Evolutionary conservation across 53 echinoderm and acorn worm species (phyloP), one percentile per base, ranked within the genome.

Genomic region (Echinometra lucunter): DNA sequence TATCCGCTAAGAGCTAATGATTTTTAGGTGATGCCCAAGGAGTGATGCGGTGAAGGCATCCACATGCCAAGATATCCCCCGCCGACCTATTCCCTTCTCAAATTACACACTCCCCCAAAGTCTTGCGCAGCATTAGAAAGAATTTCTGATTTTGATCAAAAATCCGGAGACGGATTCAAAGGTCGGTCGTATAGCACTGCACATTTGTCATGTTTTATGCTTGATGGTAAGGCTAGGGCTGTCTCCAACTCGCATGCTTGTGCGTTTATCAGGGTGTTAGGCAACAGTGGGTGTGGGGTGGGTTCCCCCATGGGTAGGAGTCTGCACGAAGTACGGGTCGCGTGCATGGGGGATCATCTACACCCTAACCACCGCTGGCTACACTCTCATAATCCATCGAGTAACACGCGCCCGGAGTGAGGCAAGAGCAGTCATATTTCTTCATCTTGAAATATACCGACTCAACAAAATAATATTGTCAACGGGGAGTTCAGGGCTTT

Each of bases 101-200:
- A 58, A 58, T 89, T 89, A 89, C 89, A n/a, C 89, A 37, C 58
- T 58, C 16, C n/a, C 55, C 8, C 21, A 58, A 25, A 37, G 38
- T 89, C 89, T 89, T 89, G 32, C 60, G 60, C 63, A 38, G 37
- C 42, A 42, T 38, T 78, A 60, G 49, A 57, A 58, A 60, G 58
- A 89, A 89, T 89, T 60, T 89, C 89, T 63, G 58, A 58, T 89
- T 89, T 89, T 38, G 35, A 89, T 89, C 60, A 89, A 60, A n/a
- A 89, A 89, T 60, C 60, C 37, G 8, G 30, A 17, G 47, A 34
- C 40, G 89, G 60, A 60, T 37, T 89, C 89, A 60, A 89, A 89
- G 89, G 60, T 89, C 57, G 57, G 18, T 37, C 58, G 6, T 28
- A 19, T 12, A 35, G 30, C 89, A 4, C 58, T 58, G 63, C 38